A percentile compares a stretch with the other conserved stretches of the same genome.
These are phyloP conservation scores for Circaetus cinerascens DNA, from an alignment of 2,113 vertebrate genomes.

Conservation along the genomic window DNA sequence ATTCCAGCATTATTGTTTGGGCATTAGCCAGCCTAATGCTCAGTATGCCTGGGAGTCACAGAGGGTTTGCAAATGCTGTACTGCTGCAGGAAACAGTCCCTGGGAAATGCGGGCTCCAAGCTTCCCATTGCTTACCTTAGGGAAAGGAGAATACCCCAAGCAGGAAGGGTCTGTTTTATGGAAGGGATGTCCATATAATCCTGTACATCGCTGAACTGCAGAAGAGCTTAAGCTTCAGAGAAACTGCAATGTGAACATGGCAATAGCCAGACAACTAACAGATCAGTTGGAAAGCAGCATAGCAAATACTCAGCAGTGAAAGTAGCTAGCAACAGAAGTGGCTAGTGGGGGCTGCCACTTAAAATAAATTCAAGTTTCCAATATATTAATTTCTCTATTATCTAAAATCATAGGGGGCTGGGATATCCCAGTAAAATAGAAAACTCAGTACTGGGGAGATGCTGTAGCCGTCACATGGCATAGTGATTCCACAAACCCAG, in stretches of 20 bases:
- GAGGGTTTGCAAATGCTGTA: neutral
- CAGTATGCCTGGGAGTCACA: neutral
- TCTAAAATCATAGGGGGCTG: neutral
- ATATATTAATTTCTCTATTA: neutral
- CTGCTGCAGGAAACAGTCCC: constrained; percentile 12
- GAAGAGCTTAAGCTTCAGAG: neutral
- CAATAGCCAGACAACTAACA: neutral
- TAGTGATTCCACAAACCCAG: neutral
- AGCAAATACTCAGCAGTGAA: neutral
- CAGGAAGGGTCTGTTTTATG: neutral
- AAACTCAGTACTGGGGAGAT: neutral
- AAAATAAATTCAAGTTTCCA: neutral
- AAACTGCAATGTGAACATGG: neutral
- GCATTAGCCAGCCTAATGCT: neutral
- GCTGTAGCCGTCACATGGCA: neutral
- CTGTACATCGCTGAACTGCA: neutral
- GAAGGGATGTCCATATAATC: neutral
- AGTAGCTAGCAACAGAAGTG: neutral
- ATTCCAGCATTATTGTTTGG: neutral
- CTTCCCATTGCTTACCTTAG: constrained; percentile 13
- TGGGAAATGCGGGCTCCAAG: neutral
- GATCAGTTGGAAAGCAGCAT: neutral
- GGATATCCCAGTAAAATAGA: neutral
- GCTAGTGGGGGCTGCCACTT: neutral
- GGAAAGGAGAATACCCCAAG: constrained; percentile 9